Base-by-base conservation (phyloP, 2,888 invertebrate species). In the Halictus ligatus region DNA sequence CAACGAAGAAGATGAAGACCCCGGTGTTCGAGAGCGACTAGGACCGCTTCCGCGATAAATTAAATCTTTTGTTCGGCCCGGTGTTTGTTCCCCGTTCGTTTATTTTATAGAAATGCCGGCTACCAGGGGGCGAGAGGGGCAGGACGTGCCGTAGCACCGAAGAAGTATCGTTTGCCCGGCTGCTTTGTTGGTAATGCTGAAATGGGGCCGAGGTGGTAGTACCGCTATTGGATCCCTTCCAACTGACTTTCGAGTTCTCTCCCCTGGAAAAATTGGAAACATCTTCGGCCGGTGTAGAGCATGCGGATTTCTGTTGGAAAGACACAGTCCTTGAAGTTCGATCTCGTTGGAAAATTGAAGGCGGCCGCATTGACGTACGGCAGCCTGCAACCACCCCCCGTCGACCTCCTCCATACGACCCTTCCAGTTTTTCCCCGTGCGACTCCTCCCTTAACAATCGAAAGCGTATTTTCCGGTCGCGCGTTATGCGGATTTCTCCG, bases 191-290 rank as follows among this genome's bases (percentile, higher is more conserved):
- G 87, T 88, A 85, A 90, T 82, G 82, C 76, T 75, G 83, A 75
- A 85, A 87, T 81, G 82, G 78, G 81, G 67, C 84, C 78, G 76
- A 80, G 67, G 73, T 73, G 77, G 85, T 81, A 83, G 54, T n/a
- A 54, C 82, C 64, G 72, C 35, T 43, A 75, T 83, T 90, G 88
- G 87, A 86, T 73, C 71, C n/a, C 72, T 75, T 90, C 89, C 89
- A 89, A 87, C 64, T 46, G 87, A 89, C 87, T 85, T 85, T 84
- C 87, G 84, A 90, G 77, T 88, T 85, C 84, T 80, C 75, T 81
- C 78, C 75, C 64, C 69, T 77, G 82, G 75, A 85, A 90, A 85
- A 85, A 89, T 88, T 85, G 89, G 85, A 88, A 89, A 90, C 86
- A 84, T 88, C 86, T 84, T 83, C 81, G 88, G 50, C 78, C 80